Conservation (phyloP, 2,888 invertebrate genomes). For the Conops quadrifasciatus region DNA sequence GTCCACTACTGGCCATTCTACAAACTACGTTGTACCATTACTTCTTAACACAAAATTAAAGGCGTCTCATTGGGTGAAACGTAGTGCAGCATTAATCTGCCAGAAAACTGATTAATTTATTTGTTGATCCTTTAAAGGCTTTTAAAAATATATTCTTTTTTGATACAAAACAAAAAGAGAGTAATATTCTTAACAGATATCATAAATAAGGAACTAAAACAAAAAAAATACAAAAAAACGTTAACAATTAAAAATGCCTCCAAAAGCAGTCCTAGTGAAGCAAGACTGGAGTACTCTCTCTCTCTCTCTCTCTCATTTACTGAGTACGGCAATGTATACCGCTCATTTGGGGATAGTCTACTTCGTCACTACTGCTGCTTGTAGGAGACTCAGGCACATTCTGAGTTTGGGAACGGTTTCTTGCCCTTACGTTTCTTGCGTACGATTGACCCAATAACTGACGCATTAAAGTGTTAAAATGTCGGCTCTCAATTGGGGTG, state of each 20-base stretch:
- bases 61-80: slow-evolving; percentile 77
- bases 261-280: not conserved
- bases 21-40: slow-evolving; percentile 82
- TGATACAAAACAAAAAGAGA: slow-evolving; percentile 30
- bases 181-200: slow-evolving; percentile 2
- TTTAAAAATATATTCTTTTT: slow-evolving; percentile 39
- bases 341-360: slow-evolving; percentile 43
- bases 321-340: slow-evolving; percentile 53
- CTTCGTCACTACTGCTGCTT: slow-evolving; percentile 40
- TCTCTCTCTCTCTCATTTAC: no score
- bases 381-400: slow-evolving; percentile 22
- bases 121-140: slow-evolving; percentile 31
- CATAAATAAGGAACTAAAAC: slow-evolving; percentile 15
- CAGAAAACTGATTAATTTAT: slow-evolving; percentile 64
- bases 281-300: not conserved
- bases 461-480: slow-evolving; percentile 59
- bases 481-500: slow-evolving; percentile 53
- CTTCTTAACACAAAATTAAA: slow-evolving; percentile 72
- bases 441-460: slow-evolving; percentile 51
- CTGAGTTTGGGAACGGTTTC: slow-evolving; percentile 14
- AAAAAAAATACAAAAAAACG: slow-evolving; percentile 17
- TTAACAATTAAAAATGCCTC: not conserved
- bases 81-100: slow-evolving; percentile 80
- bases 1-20: slow-evolving; percentile 84
- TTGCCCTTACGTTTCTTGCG: slow-evolving; percentile 35